phyloP scores from a whole-genome alignment of 2,797 vertebrate species.

The Catamblyrhynchus diadema region DNA sequence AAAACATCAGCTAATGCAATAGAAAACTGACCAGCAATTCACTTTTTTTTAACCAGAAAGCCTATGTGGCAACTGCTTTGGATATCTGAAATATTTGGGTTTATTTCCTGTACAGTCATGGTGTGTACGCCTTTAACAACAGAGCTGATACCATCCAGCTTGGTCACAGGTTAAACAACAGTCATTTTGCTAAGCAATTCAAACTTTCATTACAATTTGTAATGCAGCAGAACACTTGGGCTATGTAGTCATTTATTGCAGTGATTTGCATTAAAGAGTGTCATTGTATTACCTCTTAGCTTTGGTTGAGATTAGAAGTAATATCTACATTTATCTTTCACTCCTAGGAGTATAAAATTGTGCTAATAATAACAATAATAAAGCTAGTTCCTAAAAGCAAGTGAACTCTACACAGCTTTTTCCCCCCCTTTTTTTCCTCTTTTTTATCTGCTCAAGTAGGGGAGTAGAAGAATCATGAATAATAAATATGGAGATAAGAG shows the following conservation, averaged over 20 bases:
- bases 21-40: neutral
- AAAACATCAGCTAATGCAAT: neutral
- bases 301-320: slow-evolving; percentile 62
- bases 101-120: neutral
- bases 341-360: slow-evolving; percentile 60
- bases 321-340: slow-evolving; percentile 62
- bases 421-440: neutral
- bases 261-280: slow-evolving; percentile 58
- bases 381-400: slow-evolving; percentile 67
- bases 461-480: slow-evolving; percentile 77
- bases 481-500: slow-evolving; percentile 84
- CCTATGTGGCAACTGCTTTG: neutral
- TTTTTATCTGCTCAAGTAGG: slow-evolving; percentile 53
- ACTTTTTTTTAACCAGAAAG: neutral
- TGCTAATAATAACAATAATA: slow-evolving; percentile 68
- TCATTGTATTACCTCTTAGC: slow-evolving; percentile 64
- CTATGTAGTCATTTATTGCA: slow-evolving; percentile 54
- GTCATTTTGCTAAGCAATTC: slow-evolving; percentile 57
- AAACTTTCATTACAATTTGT: slow-evolving; percentile 63
- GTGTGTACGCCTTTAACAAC: slow-evolving; percentile 37
- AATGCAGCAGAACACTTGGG: slow-evolving; percentile 58
- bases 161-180: slow-evolving; percentile 44
- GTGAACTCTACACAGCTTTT: slow-evolving; percentile 42
- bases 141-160: slow-evolving; percentile 10
- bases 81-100: neutral